Evolutionary conservation across 2,113 vertebrate species (phyloP).

Genomic region (Phrynosoma platyrhinos): DNA sequence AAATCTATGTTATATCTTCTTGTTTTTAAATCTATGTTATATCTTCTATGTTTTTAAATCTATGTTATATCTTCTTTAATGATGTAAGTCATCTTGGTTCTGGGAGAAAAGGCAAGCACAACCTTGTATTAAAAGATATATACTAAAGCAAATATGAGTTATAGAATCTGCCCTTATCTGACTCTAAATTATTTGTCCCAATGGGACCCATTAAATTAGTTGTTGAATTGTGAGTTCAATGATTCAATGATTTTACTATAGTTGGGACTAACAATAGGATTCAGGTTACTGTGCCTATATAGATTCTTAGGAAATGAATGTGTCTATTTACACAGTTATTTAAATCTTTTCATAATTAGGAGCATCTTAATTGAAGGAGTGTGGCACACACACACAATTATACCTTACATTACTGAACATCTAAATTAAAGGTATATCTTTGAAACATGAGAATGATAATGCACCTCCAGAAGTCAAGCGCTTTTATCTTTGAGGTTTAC

Average conservation of each 20-base stretch:
- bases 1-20: too few species aligned
- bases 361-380: constrained; percentile 25
- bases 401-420: constrained; percentile 7
- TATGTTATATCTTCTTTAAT: too few species aligned
- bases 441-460: constrained; percentile 11
- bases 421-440: constrained; percentile 19
- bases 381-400: constrained; percentile 15
- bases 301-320: constrained; percentile 39
- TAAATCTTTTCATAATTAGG: constrained; percentile 21
- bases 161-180: too few species aligned
- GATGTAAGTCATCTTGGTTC: too few species aligned
- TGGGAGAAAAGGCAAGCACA: neutral
- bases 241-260: too few species aligned
- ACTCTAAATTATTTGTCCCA: too few species aligned
- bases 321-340: constrained; percentile 50
- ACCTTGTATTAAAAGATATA: neutral
- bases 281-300: neutral
- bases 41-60: too few species aligned
- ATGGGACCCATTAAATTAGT: too few species aligned
- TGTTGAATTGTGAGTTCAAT: too few species aligned
- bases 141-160: too few species aligned
- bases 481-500: constrained; percentile 10
- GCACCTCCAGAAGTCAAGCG: constrained; percentile 32
- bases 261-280: too few species aligned
- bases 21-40: too few species aligned